Conservation (phyloP, 92 coral and sea anemone genomes). For the Palythoa caribaeorum region DNA sequence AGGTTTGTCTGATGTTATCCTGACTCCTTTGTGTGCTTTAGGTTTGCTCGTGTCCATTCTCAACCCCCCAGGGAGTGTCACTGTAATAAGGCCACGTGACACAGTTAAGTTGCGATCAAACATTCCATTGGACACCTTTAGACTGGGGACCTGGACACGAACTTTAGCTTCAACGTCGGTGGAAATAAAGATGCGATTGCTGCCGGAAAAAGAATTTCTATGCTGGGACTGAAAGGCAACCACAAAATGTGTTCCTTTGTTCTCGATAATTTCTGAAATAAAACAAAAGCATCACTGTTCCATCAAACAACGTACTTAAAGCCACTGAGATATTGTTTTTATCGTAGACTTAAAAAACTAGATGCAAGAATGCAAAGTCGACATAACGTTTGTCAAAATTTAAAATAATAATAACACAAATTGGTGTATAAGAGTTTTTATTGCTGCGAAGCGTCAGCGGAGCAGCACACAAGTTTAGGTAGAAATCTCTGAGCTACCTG, state of each 20-base stretch:
- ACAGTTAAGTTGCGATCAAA: conserved; percentile 26
- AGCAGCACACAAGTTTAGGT: no score
- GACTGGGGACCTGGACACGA: conserved; percentile 58
- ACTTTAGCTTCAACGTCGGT: conserved; percentile 56
- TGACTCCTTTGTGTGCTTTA: conserved; percentile 71
- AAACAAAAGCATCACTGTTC: background rate
- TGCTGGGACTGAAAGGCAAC: conserved; percentile 72
- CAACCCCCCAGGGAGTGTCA: conserved; percentile 65
- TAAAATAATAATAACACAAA: no score
- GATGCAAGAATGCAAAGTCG: no score
- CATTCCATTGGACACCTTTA: background rate
- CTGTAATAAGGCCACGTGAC: conserved; percentile 51
- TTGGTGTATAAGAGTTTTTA: no score
- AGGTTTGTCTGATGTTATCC: conserved; percentile 73
- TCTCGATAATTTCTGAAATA: conserved; percentile 52
- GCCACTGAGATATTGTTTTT: no score
- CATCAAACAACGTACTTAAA: background rate
- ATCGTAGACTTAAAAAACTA: no score
- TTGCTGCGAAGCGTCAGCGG: no score
- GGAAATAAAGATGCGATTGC: conserved; percentile 67
- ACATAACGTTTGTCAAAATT: no score
- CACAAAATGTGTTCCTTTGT: conserved; percentile 76
- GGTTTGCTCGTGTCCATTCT: conserved; percentile 61
- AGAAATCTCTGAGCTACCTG: no score
- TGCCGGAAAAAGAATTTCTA: conserved; percentile 10